Conservation (phyloP, 2,888 invertebrate genomes). For the Acanthosepion pharaonis region DNA sequence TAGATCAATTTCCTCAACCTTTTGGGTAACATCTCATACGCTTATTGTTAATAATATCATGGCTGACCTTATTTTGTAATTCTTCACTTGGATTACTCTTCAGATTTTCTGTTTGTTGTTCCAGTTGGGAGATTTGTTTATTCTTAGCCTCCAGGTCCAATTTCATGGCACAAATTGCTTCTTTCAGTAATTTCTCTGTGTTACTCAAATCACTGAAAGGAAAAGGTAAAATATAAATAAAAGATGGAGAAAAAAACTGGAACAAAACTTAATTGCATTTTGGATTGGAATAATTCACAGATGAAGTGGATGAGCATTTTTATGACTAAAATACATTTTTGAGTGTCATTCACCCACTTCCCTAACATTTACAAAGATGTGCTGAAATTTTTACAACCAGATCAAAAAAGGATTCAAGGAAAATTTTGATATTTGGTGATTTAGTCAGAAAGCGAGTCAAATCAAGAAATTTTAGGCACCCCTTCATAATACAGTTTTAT, state of each 20-base stretch:
- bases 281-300: background rate
- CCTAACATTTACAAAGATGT: no score
- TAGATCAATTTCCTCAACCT: no score
- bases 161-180: background rate
- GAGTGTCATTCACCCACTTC: no score
- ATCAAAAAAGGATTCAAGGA: no score
- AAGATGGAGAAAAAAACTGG: background rate
- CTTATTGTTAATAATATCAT: background rate
- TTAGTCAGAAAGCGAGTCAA: no score
- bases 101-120: background rate
- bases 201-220: background rate
- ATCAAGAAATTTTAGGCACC: no score
- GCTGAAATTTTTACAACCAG: no score
- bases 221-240: background rate
- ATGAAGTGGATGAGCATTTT: no score
- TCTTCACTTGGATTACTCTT: background rate
- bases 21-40: no score
- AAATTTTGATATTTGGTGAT: no score
- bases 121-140: background rate
- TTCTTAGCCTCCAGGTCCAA: background rate
- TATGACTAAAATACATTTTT: no score
- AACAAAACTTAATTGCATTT: background rate
- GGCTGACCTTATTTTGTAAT: constrained; percentile 4
- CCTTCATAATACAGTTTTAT: no score
- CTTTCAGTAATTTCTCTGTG: background rate